Evolutionary conservation across 2,888 invertebrate genomes (phyloP), one percentile per base, ranked within the genome.

Genomic region (Celastrina argiolus): DNA sequence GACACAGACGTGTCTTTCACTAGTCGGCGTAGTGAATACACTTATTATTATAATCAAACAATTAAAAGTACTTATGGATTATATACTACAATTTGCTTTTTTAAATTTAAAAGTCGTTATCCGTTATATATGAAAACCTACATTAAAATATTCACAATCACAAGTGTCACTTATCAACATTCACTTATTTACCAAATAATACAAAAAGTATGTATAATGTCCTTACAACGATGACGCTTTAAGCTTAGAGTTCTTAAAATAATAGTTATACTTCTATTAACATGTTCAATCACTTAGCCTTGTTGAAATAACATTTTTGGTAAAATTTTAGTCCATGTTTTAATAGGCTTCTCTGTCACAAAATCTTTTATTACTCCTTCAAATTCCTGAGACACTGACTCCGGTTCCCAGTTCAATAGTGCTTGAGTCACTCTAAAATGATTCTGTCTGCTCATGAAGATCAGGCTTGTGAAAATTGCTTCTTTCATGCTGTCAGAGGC

Each of bases 381-480:
- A 14, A 88, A 78, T 14, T 84, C 81, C 2, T 72, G 69, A 0
- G 89, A 83, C 2, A 91, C 65, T 0, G 68, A 56, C 16, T 75
- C 71, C 14, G 89, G 85, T 36, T 73, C 76, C 83, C 87, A 88
- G 5, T 74, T 67, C 0, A 85, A 68, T 36, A 92, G 73, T n/a
- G 76, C 77, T 69, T 79, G 74, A 26, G 79, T 74, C 1, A 88
- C 77, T 22, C 79, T 72, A 4, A 72, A 69, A 45, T 76, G 77
- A 68, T 82, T 82, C 69, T 87, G 83, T 70, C 79, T 83, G 66
- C 78, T 80, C 75, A 91, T 79, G 63, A 75, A 81, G 64, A 88
- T 74, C 65, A 92, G 75, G 76, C 88, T 88, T 2, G 75, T 78
- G 26, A 85, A 74, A 28, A 86, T 80, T 0, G 88, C 88, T 77